A percentile compares a stretch with the other conserved stretches of the same genome.
Conservation (phyloP, 2,888 invertebrate species). For the Lottia gigantea region DNA sequence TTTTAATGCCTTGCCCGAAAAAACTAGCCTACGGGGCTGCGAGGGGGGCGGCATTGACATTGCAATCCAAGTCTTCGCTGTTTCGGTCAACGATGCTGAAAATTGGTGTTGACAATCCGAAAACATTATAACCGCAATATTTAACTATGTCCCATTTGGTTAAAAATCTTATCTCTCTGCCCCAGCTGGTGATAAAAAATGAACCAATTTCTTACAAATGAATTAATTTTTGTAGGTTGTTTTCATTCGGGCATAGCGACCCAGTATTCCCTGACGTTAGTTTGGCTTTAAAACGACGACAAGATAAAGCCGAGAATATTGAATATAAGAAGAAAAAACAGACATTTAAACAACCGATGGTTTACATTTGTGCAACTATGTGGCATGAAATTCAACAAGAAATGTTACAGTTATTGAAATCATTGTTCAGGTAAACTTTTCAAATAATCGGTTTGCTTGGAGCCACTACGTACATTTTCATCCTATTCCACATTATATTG, state of each 20-base stretch:
- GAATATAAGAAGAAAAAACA: constrained; percentile 21
- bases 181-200: no score
- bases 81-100: no score
- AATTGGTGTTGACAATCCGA: no score
- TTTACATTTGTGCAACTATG: constrained; percentile 98
- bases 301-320: constrained; percentile 72
- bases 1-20: no score
- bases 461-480: no score
- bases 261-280: constrained; percentile 92
- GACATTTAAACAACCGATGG: constrained; percentile 63
- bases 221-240: constrained; percentile 32
- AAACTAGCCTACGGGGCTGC: no score
- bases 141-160: no score
- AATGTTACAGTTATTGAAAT: constrained; percentile 91
- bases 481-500: no score
- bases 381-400: constrained; percentile 99
- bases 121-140: no score
- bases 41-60: no score
- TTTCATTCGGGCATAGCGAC: constrained; percentile 73
- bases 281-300: constrained; percentile 84
- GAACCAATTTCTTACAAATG: not conserved
- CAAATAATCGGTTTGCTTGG: not conserved
- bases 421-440: constrained; percentile 72
- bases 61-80: no score
- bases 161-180: no score